Percentiles rank a stretch among this genome's conserved stretches.
These are phyloP conservation scores for Mus pahari DNA, from an alignment of 2,113 vertebrate species.

Conservation along the genomic window DNA sequence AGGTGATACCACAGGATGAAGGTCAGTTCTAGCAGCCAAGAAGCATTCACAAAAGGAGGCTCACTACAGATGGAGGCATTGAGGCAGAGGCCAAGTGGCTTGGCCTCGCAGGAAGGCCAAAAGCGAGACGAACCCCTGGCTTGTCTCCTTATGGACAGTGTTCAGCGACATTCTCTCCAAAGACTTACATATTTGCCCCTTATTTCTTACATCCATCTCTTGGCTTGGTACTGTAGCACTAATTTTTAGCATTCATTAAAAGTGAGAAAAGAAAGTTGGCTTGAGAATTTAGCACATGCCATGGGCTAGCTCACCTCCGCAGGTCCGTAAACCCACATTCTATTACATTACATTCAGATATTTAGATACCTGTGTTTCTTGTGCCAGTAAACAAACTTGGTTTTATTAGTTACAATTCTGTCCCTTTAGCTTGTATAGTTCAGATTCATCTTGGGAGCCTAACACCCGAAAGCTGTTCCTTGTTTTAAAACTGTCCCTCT, in stretches of 20 bases:
- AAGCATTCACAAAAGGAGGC: background rate
- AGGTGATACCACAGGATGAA: accelerated
- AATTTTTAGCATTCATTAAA: background rate
- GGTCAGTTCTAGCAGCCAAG: background rate
- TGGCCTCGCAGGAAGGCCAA: background rate
- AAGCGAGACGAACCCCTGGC: accelerated
- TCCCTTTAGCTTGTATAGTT: background rate
- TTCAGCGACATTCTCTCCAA: background rate
- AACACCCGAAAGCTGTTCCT: background rate
- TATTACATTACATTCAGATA: background rate
- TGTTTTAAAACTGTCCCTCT: background rate
- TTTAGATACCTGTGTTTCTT: background rate
- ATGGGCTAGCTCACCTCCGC: background rate
- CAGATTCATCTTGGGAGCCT: background rate
- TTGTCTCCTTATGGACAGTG: background rate
- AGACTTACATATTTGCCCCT: background rate
- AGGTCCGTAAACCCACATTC: background rate
- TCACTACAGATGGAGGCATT: background rate
- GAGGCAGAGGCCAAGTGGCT: background rate
- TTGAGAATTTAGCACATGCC: background rate
- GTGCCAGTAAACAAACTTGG: background rate
- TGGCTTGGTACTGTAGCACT: background rate
- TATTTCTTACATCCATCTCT: background rate
- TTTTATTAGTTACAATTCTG: background rate
- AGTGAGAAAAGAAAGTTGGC: background rate